These are phyloP conservation scores for Heteromurus nitidus DNA, from an alignment of 2,888 invertebrate genomes.

Conservation along the genomic window DNA sequence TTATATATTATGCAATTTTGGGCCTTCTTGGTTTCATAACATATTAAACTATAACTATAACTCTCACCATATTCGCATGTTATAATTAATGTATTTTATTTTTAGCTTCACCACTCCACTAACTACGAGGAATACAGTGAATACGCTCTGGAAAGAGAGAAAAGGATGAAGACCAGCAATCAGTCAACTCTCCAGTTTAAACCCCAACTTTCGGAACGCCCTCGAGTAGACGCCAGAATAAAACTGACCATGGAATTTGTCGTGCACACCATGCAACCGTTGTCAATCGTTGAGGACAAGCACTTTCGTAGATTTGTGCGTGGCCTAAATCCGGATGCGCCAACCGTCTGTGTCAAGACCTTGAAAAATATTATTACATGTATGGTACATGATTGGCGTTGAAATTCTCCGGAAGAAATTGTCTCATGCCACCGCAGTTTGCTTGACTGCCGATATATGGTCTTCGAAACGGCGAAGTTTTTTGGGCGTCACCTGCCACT, in stretches of 20 bases:
- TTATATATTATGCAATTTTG: too few relatives aligned
- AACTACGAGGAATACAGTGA: too few relatives aligned
- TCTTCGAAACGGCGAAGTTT: background rate
- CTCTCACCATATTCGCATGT: background rate
- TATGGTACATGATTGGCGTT: too few relatives aligned
- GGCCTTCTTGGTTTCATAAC: too few relatives aligned
- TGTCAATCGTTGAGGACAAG: background rate
- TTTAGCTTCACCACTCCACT: background rate
- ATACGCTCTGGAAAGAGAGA: background rate
- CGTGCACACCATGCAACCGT: background rate
- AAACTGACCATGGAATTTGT: background rate
- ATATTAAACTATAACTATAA: background rate
- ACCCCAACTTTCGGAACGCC: background rate
- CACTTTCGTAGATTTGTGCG: background rate
- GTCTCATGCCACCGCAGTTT: background rate
- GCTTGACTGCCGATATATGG: conserved; percentile 22
- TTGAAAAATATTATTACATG: too few relatives aligned
- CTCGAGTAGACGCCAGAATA: background rate
- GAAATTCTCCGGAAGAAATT: too few relatives aligned
- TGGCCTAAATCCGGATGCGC: too few relatives aligned
- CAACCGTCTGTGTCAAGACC: too few relatives aligned
- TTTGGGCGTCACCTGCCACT: conserved; percentile 25
- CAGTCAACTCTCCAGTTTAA: background rate
- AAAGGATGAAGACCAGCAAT: background rate
- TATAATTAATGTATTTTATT: background rate